Base-by-base conservation (phyloP, 1,140 invertebrate genomes). In the Drosophila arawakana region DNA sequence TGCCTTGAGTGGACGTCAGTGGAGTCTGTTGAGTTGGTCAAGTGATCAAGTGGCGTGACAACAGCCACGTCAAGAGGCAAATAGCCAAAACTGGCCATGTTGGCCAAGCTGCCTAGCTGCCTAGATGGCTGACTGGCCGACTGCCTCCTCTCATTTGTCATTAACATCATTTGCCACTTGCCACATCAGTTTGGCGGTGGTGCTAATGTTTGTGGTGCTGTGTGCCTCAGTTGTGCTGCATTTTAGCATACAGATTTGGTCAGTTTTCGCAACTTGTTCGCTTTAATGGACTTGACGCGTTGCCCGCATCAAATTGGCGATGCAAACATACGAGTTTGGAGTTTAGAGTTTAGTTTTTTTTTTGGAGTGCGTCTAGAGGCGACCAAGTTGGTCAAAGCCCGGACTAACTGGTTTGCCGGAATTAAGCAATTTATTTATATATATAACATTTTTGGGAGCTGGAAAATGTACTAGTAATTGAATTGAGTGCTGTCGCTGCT, bases 191-290 rank as follows among this genome's bases (percentile, higher is more conserved):
- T 70, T 59, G 41, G 7, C 25, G 47, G 47, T 21, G 47, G 21
- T 50, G 47, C 10, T 6, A 55, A 54, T 35, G 61, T 54, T 54
- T 46, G 30, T 7, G 39, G 43, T 30, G 60, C 50, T 30, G 25
- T 39, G 44, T 47, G n/a, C 21, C 10, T 21, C 47, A 37, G 44
- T 67, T 46, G 47, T 15, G 59, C 9, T 62, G 72, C 73, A 71
- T 60, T 76, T 79, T 79, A 76, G 76, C 76, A 79, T 79, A 58
- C 44, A 46, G 47, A 72, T 72, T 76, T 78, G 76, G 76, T 21
- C 68, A 78, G 55, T 78, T 72, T 76, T 78, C 76, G 67, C 76
- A 76, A 78, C 76, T 76, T 72, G 76, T 72, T 78, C 3, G 52
- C 50, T 49, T 62, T 70, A 74, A 74, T 74, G 72, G 66, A 62